Conservation (phyloP, 2,888 invertebrate species). For the Galerucella calmariensis region DNA sequence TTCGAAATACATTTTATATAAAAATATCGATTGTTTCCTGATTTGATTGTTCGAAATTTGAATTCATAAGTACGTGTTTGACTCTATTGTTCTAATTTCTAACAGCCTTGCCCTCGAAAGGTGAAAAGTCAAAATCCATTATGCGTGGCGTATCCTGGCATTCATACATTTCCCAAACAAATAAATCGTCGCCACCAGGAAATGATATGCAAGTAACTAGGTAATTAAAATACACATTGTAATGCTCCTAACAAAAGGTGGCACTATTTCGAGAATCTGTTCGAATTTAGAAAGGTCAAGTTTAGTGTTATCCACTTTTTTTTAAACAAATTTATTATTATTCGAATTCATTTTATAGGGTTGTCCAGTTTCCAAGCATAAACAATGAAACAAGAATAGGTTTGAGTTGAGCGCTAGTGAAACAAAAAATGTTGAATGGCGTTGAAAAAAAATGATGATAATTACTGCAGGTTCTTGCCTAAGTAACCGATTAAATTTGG, state of each 20-base stretch:
- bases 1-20: not conserved
- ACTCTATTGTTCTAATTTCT: slow-evolving; percentile 46
- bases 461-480: too few species aligned
- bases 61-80: slow-evolving; percentile 24
- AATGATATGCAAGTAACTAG: slow-evolving; percentile 48
- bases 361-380: too few species aligned
- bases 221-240: slow-evolving; percentile 43
- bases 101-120: slow-evolving; percentile 48
- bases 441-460: too few species aligned
- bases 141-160: slow-evolving; percentile 47
- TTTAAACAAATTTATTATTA: too few species aligned
- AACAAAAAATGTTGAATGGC: too few species aligned
- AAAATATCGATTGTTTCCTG: slow-evolving; percentile 2
- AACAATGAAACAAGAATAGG: too few species aligned
- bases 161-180: slow-evolving; percentile 45
- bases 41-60: slow-evolving; percentile 30
- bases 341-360: too few species aligned
- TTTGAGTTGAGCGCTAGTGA: too few species aligned
- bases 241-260: slow-evolving; percentile 40
- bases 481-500: too few species aligned
- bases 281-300: slow-evolving; percentile 35
- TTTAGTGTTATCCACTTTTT: not conserved
- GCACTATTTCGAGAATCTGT: slow-evolving; percentile 18
- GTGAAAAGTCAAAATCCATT: slow-evolving; percentile 48
- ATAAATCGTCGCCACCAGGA: slow-evolving; percentile 46